Conservation (phyloP, 2,888 invertebrate species). For the Apamea epomidion region DNA sequence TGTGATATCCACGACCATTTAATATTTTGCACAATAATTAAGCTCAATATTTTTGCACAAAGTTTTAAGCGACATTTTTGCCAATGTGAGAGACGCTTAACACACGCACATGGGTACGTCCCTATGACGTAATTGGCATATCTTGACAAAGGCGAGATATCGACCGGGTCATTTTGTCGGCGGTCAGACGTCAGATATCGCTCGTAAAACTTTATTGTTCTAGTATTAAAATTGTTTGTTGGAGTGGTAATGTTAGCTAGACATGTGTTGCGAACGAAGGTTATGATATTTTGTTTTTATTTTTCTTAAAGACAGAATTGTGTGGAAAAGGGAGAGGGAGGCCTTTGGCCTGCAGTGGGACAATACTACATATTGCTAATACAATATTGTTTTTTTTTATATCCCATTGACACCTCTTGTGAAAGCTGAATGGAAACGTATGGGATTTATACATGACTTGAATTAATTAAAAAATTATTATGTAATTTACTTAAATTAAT, state of each 20-base stretch:
- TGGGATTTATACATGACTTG: not conserved
- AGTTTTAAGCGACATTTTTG: not conserved
- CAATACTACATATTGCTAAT: too few relatives aligned
- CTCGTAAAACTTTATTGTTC: slow-evolving; percentile 60
- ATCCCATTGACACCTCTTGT: not conserved
- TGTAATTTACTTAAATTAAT: too few relatives aligned
- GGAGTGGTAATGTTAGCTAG: slow-evolving; percentile 8
- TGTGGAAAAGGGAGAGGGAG: too few relatives aligned
- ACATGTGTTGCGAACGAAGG: not conserved
- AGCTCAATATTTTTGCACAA: too few relatives aligned
- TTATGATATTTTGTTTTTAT: not conserved
- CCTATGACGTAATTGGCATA: slow-evolving; percentile 41
- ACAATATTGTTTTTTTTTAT: not conserved
- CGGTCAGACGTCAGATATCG: slow-evolving; percentile 53
- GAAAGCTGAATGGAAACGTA: not conserved
- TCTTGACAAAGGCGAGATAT: slow-evolving; percentile 41
- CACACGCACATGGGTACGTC: not conserved
- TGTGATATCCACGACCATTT: too few relatives aligned
- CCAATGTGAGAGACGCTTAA: not conserved
- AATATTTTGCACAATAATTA: not conserved
- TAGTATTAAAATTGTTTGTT: slow-evolving; percentile 44
- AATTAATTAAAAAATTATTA: too few relatives aligned
- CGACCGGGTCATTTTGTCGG: slow-evolving; percentile 42
- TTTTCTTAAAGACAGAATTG: not conserved
- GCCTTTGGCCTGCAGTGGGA: too few relatives aligned